phyloP scores from a whole-genome alignment of 2,797 vertebrate genomes.

The Setipinna tenuifilis region DNA sequence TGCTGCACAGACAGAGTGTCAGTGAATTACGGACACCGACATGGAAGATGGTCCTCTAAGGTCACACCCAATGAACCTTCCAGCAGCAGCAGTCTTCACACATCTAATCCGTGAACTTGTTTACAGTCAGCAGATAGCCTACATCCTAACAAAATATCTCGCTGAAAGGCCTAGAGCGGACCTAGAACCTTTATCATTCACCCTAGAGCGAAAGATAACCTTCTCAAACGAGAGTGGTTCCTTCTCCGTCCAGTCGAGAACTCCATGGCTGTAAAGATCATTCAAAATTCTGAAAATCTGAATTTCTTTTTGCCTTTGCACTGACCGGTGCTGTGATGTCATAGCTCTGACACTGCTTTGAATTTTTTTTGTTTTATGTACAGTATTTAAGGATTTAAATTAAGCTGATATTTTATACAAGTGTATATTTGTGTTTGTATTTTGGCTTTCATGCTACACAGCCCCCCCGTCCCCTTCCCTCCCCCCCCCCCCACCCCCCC shows the following conservation, averaged over 20 bases:
- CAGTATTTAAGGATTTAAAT: slow-evolving; percentile 83
- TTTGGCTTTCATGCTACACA: slow-evolving; percentile 40
- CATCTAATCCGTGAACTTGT: background rate
- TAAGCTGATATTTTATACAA: slow-evolving; percentile 76
- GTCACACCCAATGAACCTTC: background rate
- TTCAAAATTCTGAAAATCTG: slow-evolving; percentile 12
- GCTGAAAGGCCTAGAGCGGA: background rate
- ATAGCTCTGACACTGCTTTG: slow-evolving; percentile 60
- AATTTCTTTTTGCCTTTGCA: slow-evolving; percentile 14
- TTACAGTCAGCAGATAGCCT: slow-evolving; percentile 12
- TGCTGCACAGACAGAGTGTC: background rate
- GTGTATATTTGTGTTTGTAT: slow-evolving; percentile 28
- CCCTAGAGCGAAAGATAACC: slow-evolving; percentile 30
- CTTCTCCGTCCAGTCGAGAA: slow-evolving; percentile 59
- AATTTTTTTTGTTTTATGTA: slow-evolving; percentile 64
- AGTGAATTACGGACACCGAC: background rate
- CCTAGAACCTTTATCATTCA: background rate
- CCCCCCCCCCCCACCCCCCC: background rate
- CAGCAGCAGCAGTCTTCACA: background rate
- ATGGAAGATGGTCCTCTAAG: background rate
- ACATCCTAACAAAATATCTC: background rate
- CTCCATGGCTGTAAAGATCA: slow-evolving; percentile 35
- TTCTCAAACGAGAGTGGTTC: slow-evolving; percentile 24
- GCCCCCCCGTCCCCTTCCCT: slow-evolving; percentile 23
- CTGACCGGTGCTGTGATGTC: slow-evolving; percentile 39